Evolutionary conservation across 2,888 invertebrate species (phyloP), one percentile per base, ranked within the genome.

Genomic region (Drosophila robusta): DNA sequence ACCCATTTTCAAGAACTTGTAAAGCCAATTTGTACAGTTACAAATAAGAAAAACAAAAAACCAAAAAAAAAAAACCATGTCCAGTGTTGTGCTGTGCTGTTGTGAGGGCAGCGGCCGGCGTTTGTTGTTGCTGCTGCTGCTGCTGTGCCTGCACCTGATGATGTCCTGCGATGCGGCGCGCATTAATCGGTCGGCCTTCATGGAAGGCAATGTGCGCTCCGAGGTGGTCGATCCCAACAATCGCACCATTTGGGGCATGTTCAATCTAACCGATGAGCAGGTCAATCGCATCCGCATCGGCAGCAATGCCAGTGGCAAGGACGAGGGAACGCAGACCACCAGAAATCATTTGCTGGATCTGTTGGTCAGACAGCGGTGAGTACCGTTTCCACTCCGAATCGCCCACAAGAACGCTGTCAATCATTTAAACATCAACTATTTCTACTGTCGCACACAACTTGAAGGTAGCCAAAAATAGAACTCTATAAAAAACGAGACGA

Each of bases 261-360:
- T 92, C 70, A 91, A 92, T 80, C 70, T 92, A 34, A 92, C 92
- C 56, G 84, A 89, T 22, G 92, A 89, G 47, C 87, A 91, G 65
- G 80, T 92, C 54, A 88, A 80, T 41, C 85, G 85, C 63, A 89
- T 91, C 56, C 75, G 79, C 57, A 88, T 77, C 57, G 86, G 87
- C 49, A 75, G 73, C 36, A 90, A 82, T 60, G 78, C 87, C 9
- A 77, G 66, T 16, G 84, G 78, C 65, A 82, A 89, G 56, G 89
- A 90, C 41, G 80, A 87, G 7, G 72, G 88, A 8, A 76, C 79
- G 3, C 79, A 82, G 47, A 70, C 82, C 3, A 72, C 79, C 32
- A 85, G 83, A 47, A 83, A 80, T 45, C 84, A 84, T 58, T 79
- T 85, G 29, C 87, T 91, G 54, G 82, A 88, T 82, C 69, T 85